phyloP scores from a whole-genome alignment of 2,113 vertebrate species.

The Paraplagusia blochii region DNA sequence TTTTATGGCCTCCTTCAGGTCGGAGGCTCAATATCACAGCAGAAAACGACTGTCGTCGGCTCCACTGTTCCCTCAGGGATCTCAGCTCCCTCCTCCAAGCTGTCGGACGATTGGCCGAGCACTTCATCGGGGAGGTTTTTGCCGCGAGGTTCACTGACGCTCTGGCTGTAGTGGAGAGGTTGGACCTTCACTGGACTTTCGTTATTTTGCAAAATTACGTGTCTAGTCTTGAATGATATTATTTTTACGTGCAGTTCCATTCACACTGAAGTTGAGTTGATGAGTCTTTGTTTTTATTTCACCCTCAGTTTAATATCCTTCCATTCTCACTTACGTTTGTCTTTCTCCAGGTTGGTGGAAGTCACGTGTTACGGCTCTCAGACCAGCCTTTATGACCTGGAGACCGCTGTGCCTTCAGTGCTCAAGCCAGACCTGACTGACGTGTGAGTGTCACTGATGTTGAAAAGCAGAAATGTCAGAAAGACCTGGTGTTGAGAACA shows the following conservation, averaged over 20 bases:
- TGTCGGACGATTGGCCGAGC: conserved; percentile 88
- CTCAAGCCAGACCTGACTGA: conserved; percentile 96
- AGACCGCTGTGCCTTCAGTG: conserved; percentile 95
- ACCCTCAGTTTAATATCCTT: too few relatives aligned
- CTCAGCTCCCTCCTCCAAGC: conserved; percentile 95
- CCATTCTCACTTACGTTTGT: background rate
- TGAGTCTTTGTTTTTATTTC: too few relatives aligned
- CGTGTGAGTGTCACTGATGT: conserved; percentile 83
- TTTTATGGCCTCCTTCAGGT: conserved; percentile 62
- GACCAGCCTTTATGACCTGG: conserved; percentile 93
- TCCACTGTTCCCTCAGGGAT: conserved; percentile 94
- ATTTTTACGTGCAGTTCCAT: too few relatives aligned
- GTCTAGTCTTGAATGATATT: too few relatives aligned
- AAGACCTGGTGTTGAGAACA: background rate
- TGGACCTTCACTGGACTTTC: background rate
- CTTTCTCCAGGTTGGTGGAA: conserved; percentile 84
- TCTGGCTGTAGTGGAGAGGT: conserved; percentile 94
- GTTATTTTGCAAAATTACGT: too few relatives aligned
- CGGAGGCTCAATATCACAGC: conserved; percentile 93
- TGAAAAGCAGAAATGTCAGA: background rate
- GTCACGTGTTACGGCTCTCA: conserved; percentile 94
- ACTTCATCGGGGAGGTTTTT: conserved; percentile 93
- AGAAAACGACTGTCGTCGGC: conserved; percentile 90
- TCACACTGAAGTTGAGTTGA: too few relatives aligned
- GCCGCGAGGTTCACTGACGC: conserved; percentile 88